Base-by-base conservation (phyloP, 2,888 invertebrate species). In the Acleris holmiana region DNA sequence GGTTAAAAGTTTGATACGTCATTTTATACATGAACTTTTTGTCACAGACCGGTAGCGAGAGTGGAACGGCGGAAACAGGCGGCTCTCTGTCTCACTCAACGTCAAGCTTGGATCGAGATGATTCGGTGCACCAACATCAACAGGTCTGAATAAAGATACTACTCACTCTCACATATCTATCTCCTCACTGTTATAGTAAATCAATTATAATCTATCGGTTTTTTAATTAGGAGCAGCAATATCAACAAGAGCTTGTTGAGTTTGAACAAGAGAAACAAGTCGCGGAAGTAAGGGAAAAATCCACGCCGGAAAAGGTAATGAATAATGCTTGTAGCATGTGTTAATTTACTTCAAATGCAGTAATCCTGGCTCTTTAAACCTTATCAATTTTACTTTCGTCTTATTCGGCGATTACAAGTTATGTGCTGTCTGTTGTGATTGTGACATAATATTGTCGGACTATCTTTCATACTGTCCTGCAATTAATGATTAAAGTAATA, bases 71-170 rank as follows among this genome's bases (percentile, higher is more conserved):
- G 78, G 85, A 94, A 78, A 84, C 94, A 72, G 93, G 94, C 94
- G 84, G 93, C 94, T 82, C 95, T 94, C 73, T 94, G 93, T 94
- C 94, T 82, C 97, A 97, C 85, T 97, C 97, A 88, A 95, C 96
- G 71, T 97, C 96, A 77, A 98, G 96, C 89, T 94, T 98, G 79
- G 98, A 98, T 87, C 94, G 96, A 73, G 98, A 98, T 71, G 98
- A 98, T 77, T 80, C 89, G 68, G 91, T 94, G 83, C 85, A 89
- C 74, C 93, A 91, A 72, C 93, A 92, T 75, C 86, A 89, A 79
- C 94, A 94, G 93, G 94, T 94, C 79, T 66, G 69, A 72, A n/a
- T 51, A 56, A 35, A 35, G 13, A 35, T 35, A 35, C 23, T 4
- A 23, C 10, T 13, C 8, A 35, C 35, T 35, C 4, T 13, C 35